Evolutionary conservation across 2,113 vertebrate species (phyloP).

Genomic region (Tenebrosternarchus preto): DNA sequence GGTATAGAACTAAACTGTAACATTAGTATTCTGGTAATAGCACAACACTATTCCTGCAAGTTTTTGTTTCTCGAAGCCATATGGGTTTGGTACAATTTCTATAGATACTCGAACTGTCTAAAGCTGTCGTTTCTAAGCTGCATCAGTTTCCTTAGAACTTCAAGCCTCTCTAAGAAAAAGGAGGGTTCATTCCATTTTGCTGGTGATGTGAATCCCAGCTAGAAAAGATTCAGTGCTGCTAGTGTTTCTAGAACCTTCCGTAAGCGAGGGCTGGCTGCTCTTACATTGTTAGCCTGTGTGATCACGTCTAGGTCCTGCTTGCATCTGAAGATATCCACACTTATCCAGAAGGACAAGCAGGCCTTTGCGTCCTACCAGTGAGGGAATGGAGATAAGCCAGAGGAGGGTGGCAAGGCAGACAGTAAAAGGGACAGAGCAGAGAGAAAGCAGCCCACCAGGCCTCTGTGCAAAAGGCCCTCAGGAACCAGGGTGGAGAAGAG

Average conservation of each 20-base stretch:
- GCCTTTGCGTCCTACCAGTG: slow-evolving; percentile 42
- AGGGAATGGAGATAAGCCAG: slow-evolving; percentile 7
- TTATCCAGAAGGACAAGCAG: slow-evolving; percentile 23
- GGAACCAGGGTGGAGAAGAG: background rate
- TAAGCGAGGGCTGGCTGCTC: background rate
- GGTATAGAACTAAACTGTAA: no score
- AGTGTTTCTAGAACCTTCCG: slow-evolving; percentile 14
- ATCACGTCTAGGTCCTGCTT: slow-evolving; percentile 44
- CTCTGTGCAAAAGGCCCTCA: background rate
- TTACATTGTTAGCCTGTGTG: slow-evolving; percentile 17
- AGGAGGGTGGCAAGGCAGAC: slow-evolving; percentile 35
- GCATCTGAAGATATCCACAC: slow-evolving; percentile 34
- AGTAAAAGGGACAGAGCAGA: slow-evolving; percentile 59
- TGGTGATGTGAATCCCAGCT: background rate
- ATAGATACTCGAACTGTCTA: background rate
- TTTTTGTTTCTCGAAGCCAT: no score
- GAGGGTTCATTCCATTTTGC: background rate
- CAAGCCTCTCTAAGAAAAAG: background rate
- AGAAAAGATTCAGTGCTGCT: background rate
- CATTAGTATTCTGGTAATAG: no score
- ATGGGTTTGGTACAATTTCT: no score
- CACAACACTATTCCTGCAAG: no score
- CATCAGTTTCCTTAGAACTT: background rate
- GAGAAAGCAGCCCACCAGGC: background rate
- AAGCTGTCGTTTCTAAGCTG: background rate